Base-by-base conservation (phyloP, 2,888 invertebrate genomes). In the Ectobius pallidus region DNA sequence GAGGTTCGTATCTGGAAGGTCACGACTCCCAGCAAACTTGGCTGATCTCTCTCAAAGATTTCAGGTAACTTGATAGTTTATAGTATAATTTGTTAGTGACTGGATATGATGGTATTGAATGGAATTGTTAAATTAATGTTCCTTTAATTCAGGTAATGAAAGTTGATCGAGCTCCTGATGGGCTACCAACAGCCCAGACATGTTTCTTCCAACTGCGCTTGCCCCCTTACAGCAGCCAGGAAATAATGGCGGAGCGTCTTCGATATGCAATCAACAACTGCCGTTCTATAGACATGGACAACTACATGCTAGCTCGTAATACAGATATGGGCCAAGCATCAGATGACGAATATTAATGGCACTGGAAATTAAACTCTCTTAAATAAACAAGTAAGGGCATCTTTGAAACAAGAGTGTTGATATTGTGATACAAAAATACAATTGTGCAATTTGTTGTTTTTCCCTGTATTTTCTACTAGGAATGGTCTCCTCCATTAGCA, bases 231-330 rank as follows among this genome's bases (percentile, higher is more conserved):
- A 86, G 87, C 20, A 86, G 85, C 73, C 85, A 84, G 76, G 87
- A 88, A 77, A 82, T 87, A 52, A 86, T 90, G 85, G 87, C 87
- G 0, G 89, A 89, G 78, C 83, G 86, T 75, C 82, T 90, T 65
- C 84, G 88, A 34, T 90, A 90, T 79, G 89, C 90, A 63, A 89
- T 90, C 74, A 87, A 88, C 79, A 88, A 90, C 80, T 90, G 90
- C 77, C 86, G 87, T 39, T 88, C 88, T 7, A 90, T 90, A 70
- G 90, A 90, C 80, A 88, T 90, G 89, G 90, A 90, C 80, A 89
- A 89, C 80, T 90, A 90, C 81, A 90, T 90, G 89, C 82, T 90
- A 74, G 87, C 88, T 1, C 83, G 89, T 68, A 89, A 89, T 77
- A 83, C 84, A 7, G 86, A 86, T 72, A 81, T 83, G 34, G 83